Evolutionary conservation across 2,113 vertebrate genomes (phyloP), one percentile per base, ranked within the genome.

Genomic region (Laticauda colubrina): DNA sequence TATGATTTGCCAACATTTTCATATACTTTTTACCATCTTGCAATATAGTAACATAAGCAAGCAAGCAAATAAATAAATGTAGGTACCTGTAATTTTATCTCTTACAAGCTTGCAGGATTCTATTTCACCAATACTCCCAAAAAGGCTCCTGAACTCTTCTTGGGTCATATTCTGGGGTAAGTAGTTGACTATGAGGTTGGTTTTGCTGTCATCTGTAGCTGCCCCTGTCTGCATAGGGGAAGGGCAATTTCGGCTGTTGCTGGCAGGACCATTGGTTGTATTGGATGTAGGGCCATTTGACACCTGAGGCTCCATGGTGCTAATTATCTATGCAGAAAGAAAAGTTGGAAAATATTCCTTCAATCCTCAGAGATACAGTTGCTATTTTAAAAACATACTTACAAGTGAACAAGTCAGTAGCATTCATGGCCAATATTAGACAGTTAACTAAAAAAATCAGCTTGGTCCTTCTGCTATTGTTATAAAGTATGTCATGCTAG

Each of bases 161-260:
- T 99, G 99, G 97, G 99, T 99, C 99, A 99, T 99, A 96, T 99
- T 99, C 98, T 99, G 99, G 96, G 99, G 99, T 98, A 99, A 98
- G 97, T 99, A 99, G 98, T 99, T 99, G 98, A 99, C 99, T 93
- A 99, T 99, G 98, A 99, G 99, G 98, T 99, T 99, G 97, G 99
- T 99, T 98, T 99, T 99, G 98, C 99, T 99, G 98, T 99, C 99
- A 95, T 99, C 99, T 89, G 99, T 99, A 97, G 98, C 96, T 64
- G 98, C 98, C 95, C 99, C 98, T 45, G 99, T 99, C 98, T 99
- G 99, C 99, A 99, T 99, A 96, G 99, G 99, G 92, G 99, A 99
- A 97, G 99, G 98, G 98, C 99, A 99, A 97, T 99, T 99, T 95
- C 99, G 98, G 97, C 98, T 99, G 98, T 99, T 99, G 98, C 98